A percentile compares a stretch with the other conserved stretches of the same genome.
Conservation (phyloP, 2,113 vertebrate genomes). For the Tenebrosternarchus preto region DNA sequence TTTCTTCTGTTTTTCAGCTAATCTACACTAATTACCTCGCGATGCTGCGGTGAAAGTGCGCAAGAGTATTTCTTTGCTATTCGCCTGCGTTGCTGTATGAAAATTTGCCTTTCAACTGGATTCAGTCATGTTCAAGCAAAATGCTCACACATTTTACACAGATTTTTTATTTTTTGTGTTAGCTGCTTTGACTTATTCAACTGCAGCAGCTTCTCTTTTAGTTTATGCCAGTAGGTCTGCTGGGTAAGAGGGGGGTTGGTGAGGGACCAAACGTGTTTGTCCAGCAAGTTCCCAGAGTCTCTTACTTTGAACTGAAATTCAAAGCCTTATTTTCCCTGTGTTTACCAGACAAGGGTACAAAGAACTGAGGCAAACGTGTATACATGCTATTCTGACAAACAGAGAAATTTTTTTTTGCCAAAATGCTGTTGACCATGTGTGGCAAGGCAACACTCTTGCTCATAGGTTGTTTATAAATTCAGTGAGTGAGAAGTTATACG, state of each 20-base stretch:
- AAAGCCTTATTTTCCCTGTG: conserved; percentile 53
- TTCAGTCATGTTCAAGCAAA: not conserved
- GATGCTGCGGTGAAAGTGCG: conserved; percentile 7
- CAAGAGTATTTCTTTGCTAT: not conserved
- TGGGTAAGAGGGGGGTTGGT: conserved; percentile 23
- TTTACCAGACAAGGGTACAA: conserved; percentile 49
- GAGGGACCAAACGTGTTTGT: conserved; percentile 31
- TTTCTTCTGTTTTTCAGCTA: conserved; percentile 41
- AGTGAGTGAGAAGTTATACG: conserved; percentile 23
- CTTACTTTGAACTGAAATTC: conserved; percentile 55
- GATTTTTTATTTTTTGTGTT: conserved; percentile 14
- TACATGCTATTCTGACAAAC: conserved; percentile 37
- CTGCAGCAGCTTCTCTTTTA: conserved; percentile 21
- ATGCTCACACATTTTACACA: not conserved
- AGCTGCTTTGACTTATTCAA: not conserved
- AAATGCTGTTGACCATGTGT: conserved; percentile 25
- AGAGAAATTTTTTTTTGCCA: conserved; percentile 25
- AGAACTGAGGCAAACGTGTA: conserved; percentile 31
- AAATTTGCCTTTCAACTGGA: not conserved
- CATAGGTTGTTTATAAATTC: not conserved
- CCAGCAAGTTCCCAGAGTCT: conserved; percentile 38
- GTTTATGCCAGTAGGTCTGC: conserved; percentile 32
- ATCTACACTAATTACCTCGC: conserved; percentile 54
- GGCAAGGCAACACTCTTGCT: not conserved
- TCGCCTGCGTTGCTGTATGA: not conserved